A percentile compares a stretch with the other conserved stretches of the same genome.
Evolutionary conservation across 2,888 invertebrate species (phyloP).

Genomic region (Tetragnatha montana): DNA sequence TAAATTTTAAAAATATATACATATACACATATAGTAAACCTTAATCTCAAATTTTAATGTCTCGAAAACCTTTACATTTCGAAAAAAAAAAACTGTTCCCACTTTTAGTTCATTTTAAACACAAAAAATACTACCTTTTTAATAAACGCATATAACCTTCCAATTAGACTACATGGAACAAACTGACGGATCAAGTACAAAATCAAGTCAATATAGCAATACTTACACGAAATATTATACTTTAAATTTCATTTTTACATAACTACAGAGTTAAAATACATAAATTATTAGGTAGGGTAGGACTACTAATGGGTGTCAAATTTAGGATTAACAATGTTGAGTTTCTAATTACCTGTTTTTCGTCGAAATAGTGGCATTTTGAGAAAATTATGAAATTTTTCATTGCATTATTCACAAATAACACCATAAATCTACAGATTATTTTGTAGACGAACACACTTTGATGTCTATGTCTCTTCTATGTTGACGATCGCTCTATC

Average conservation of each 20-base stretch:
- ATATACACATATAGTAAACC: no score
- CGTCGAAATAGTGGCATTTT: constrained; percentile 65
- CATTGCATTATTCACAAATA: constrained; percentile 58
- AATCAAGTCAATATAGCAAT: background rate
- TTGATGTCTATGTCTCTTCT: background rate
- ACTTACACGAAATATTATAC: background rate
- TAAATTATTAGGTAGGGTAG: background rate
- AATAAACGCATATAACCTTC: no score
- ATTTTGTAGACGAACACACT: background rate
- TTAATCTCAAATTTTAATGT: no score
- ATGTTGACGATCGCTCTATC: background rate
- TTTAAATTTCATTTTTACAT: background rate
- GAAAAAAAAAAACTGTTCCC: no score
- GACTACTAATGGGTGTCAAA: background rate
- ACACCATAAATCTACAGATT: constrained; percentile 41
- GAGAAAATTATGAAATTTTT: constrained; percentile 24
- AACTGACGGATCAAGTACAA: background rate
- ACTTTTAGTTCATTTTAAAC: no score
- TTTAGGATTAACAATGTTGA: background rate
- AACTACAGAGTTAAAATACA: background rate
- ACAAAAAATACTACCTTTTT: no score
- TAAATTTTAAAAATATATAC: no score
- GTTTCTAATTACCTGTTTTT: constrained; percentile 41
- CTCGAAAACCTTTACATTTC: no score
- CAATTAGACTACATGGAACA: background rate